phyloP scores from a whole-genome alignment of 2,797 vertebrate genomes.

The Enteromius viviparus region DNA sequence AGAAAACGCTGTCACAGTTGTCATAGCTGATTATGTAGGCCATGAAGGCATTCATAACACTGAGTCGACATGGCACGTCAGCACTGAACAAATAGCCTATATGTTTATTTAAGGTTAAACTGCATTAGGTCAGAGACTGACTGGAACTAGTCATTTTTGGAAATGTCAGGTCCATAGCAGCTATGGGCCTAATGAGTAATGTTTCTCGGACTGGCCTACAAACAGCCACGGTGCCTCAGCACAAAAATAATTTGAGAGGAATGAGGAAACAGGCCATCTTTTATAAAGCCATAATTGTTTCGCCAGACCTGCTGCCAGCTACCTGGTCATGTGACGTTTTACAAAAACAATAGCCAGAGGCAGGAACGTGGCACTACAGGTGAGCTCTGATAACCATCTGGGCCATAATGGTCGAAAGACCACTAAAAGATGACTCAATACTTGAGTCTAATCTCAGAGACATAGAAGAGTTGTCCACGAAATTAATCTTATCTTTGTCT shows the following conservation, averaged over 20 bases:
- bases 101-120: slow-evolving; percentile 58
- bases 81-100: slow-evolving; percentile 53
- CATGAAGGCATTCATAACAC: slow-evolving; percentile 43
- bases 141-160: slow-evolving; percentile 37
- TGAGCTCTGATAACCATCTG: slow-evolving; percentile 22
- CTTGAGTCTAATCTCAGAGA: slow-evolving; percentile 10
- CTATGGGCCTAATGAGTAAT: slow-evolving; percentile 28
- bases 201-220: slow-evolving; percentile 1
- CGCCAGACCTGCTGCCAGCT: slow-evolving; percentile 11
- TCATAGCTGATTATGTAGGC: slow-evolving; percentile 52
- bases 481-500: slow-evolving; percentile 22
- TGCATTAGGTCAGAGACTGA: slow-evolving; percentile 37
- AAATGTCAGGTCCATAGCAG: slow-evolving; percentile 39
- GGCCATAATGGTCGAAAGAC: not conserved
- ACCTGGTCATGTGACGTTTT: slow-evolving; percentile 1
- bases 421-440: slow-evolving; percentile 3
- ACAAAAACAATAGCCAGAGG: slow-evolving; percentile 8
- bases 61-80: slow-evolving; percentile 48
- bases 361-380: not conserved
- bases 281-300: slow-evolving; percentile 29
- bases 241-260: slow-evolving; percentile 4
- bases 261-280: slow-evolving; percentile 18
- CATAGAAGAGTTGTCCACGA: slow-evolving; percentile 13
- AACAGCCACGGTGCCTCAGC: not conserved
- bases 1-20: slow-evolving; percentile 51